Evolutionary conservation across 2,113 vertebrate species (phyloP), one percentile per base, ranked within the genome.

Genomic region (Recurvirostra avosetta): DNA sequence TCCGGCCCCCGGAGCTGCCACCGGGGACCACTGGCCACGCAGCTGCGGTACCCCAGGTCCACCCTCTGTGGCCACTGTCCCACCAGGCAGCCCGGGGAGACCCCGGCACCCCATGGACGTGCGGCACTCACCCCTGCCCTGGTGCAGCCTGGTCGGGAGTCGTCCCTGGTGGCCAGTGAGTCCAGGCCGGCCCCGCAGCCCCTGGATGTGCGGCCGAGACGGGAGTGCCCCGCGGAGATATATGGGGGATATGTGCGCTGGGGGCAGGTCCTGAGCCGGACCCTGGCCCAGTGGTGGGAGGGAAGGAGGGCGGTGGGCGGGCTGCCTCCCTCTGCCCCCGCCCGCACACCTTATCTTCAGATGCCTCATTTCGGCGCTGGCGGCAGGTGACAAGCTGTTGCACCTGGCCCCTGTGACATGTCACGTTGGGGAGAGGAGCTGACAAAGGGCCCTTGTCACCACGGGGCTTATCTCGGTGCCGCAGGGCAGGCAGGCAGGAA

Each of bases 381-480:
- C 13, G 12, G 91, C 80, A 63, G 74, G 85, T 63, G 85, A 81
- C 43, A 29, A 53, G 40, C 53, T 2, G 15, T 43, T 15, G 59
- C 41, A 29, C 56, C 36, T 40, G 45, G 80, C 10, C 75, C 63
- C 23, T 3, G n/a, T 74, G 87, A 49, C 65, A 32, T 1, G 41
- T 21, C 20, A 14, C 3, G 6, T 36, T 6, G 23, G 38, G 36
- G 56, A 92, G 52, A 52, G 61, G 74, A 56, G 62, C 78, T 90
- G 82, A 94, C 96, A 97, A 97, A 95, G 86, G 71, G 88, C 82
- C 86, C 78, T 93, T 96, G 95, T 95, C 78, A n/a, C 17, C 7
- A 0, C 0, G 0, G 58, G 21, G 50, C 20, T 95, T 61, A 84
- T 40, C 59, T 15, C 2, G 0, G 59, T 4, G 73, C 92, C 15